A percentile compares a stretch with the other conserved stretches of the same genome.
Conservation (phyloP, 2,888 invertebrate genomes). For the Orthonychiurus folsomi region DNA sequence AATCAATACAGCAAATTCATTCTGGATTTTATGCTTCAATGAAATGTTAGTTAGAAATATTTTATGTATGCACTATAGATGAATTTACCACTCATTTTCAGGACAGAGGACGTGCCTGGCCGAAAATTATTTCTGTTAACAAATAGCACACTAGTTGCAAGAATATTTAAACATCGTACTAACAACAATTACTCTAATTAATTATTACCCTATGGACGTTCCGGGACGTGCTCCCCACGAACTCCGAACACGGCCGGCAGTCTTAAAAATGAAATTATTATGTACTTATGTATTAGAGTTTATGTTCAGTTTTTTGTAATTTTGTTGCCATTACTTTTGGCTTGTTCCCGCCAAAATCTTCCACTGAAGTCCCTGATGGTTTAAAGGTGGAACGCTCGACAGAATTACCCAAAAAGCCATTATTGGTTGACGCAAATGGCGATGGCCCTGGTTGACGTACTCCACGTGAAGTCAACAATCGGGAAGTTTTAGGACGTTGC, state of each 20-base stretch:
- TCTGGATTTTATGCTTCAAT: too few species aligned
- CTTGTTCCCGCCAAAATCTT: neutral
- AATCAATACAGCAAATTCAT: too few species aligned
- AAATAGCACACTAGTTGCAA: too few species aligned
- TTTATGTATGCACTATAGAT: neutral
- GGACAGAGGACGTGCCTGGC: neutral
- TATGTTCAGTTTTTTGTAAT: too few species aligned
- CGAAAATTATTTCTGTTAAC: neutral
- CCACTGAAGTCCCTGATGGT: neutral
- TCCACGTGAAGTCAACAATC: neutral
- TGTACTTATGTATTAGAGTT: too few species aligned
- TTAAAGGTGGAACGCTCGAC: neutral
- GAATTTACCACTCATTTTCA: neutral
- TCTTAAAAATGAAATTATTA: too few species aligned
- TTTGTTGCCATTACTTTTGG: neutral
- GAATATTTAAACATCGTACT: neutral
- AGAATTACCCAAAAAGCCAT: neutral
- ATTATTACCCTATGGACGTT: neutral
- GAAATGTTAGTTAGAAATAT: too few species aligned
- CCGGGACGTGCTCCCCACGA: neutral
- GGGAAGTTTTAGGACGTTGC: neutral
- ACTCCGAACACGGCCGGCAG: neutral
- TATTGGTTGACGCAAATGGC: neutral
- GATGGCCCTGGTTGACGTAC: neutral
- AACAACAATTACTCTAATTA: neutral